Percentiles rank a stretch among this genome's conserved stretches.
Evolutionary conservation across 2,113 vertebrate genomes (phyloP).

Genomic region (Dissostichus mawsoni): DNA sequence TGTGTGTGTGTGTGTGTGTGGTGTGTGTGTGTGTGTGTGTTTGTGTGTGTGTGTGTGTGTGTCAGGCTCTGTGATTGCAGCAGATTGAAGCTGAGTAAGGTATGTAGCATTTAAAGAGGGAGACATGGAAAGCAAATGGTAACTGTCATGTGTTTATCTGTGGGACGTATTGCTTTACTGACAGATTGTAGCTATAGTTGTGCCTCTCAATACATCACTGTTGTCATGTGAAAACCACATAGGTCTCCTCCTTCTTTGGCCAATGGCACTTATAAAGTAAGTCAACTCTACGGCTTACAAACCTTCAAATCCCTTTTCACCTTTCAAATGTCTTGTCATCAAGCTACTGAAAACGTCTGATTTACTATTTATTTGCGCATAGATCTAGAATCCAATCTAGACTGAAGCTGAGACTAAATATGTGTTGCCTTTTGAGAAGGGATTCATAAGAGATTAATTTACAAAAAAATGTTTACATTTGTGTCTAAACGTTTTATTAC

Average conservation of each 20-base stretch:
- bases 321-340: background rate
- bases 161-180: slow-evolving; percentile 43
- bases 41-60: background rate
- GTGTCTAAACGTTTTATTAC: background rate
- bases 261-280: slow-evolving; percentile 6
- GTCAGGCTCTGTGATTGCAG: slow-evolving; percentile 17
- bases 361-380: background rate
- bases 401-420: background rate
- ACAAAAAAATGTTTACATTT: background rate
- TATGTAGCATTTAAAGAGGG: slow-evolving; percentile 38
- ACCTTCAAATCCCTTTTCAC: background rate
- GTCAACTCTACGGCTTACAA: slow-evolving; percentile 15
- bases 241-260: background rate
- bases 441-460: slow-evolving; percentile 6
- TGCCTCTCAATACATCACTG: slow-evolving; percentile 22
- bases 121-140: slow-evolving; percentile 44
- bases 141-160: slow-evolving; percentile 39
- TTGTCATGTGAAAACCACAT: slow-evolving; percentile 23
- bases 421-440: background rate
- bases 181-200: slow-evolving; percentile 45
- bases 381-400: background rate
- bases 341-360: background rate
- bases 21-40: too few relatives aligned
- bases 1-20: slow-evolving; percentile 1
- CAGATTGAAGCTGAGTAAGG: slow-evolving; percentile 23